Evolutionary conservation across 2,888 invertebrate genomes (phyloP).

Genomic region (Acleris laterana): DNA sequence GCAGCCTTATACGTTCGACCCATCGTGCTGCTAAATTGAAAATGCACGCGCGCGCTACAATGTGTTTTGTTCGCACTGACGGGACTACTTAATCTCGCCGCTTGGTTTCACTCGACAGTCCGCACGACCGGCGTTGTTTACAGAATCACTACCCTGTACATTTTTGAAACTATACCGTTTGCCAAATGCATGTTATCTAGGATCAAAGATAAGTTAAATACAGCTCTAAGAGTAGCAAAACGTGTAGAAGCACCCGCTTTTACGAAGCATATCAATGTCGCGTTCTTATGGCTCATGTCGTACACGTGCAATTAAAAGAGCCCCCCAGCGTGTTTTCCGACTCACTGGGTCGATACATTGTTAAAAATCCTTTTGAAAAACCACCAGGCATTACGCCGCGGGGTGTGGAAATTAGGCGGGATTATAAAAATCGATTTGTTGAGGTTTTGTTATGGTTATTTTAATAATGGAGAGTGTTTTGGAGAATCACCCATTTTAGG

Average conservation of each 20-base stretch:
- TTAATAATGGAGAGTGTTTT: background rate
- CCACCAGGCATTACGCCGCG: conserved; percentile 9
- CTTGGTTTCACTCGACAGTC: too few relatives aligned
- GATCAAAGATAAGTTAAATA: too few relatives aligned
- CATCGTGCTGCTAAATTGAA: too few relatives aligned
- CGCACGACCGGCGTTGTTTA: too few relatives aligned
- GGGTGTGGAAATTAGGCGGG: conserved; percentile 15
- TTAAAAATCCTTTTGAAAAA: conserved; percentile 20
- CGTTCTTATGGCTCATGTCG: background rate
- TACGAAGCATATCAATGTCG: conserved; percentile 4
- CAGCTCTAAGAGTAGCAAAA: background rate
- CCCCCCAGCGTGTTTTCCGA: conserved; percentile 7
- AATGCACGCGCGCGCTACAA: too few relatives aligned
- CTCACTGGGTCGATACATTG: conserved; percentile 19
- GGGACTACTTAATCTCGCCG: too few relatives aligned
- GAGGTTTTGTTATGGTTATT: background rate
- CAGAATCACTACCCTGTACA: too few relatives aligned
- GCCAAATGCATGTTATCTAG: too few relatives aligned
- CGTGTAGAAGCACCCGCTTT: background rate
- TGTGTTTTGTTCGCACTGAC: too few relatives aligned
- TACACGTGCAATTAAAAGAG: conserved; percentile 13
- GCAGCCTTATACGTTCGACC: too few relatives aligned
- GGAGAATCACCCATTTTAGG: too few relatives aligned
- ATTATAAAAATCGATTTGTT: conserved; percentile 8
- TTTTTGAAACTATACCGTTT: too few relatives aligned